These are phyloP conservation scores for Eumeta japonica DNA, from an alignment of 1,140 invertebrate genomes.

Conservation along the genomic window DNA sequence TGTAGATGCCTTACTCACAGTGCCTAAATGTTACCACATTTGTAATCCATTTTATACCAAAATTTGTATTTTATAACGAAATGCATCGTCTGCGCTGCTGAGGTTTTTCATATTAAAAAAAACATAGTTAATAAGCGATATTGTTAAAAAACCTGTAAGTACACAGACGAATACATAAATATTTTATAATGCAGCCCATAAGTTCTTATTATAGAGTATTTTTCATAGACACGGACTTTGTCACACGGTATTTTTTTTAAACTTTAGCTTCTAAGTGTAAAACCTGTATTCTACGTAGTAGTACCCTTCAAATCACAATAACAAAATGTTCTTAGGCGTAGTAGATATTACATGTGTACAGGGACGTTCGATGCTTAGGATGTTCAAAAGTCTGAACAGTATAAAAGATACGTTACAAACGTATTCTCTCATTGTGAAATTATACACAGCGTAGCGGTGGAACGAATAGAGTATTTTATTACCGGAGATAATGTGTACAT, in stretches of 20 bases:
- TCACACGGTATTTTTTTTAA: too few relatives aligned
- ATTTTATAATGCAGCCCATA: too few relatives aligned
- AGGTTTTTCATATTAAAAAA: too few relatives aligned
- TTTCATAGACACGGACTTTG: too few relatives aligned
- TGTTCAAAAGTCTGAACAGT: conserved; percentile 54
- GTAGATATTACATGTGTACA: conserved; percentile 54
- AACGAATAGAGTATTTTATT: conserved; percentile 53
- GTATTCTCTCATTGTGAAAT: conserved; percentile 56
- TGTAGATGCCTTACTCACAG: conserved; percentile 60
- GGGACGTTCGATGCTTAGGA: conserved; percentile 41
- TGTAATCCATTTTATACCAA: conserved; percentile 48
- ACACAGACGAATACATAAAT: too few relatives aligned
- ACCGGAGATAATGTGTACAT: conserved; percentile 43
- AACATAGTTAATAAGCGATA: too few relatives aligned
- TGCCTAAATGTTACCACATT: conserved; percentile 54
- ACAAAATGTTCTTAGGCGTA: conserved; percentile 48
- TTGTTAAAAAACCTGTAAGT: too few relatives aligned
- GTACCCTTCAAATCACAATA: conserved; percentile 51
- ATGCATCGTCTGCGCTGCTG: too few relatives aligned
- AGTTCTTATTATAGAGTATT: too few relatives aligned
- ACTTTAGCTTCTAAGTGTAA: too few relatives aligned
- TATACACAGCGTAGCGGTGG: conserved; percentile 43
- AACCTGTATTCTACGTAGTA: conserved; percentile 15
- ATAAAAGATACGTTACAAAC: conserved; percentile 37
- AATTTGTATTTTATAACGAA: conserved; percentile 26